Base-by-base conservation (phyloP, 2,113 vertebrate species). In the Notarius quadriscutis region DNA sequence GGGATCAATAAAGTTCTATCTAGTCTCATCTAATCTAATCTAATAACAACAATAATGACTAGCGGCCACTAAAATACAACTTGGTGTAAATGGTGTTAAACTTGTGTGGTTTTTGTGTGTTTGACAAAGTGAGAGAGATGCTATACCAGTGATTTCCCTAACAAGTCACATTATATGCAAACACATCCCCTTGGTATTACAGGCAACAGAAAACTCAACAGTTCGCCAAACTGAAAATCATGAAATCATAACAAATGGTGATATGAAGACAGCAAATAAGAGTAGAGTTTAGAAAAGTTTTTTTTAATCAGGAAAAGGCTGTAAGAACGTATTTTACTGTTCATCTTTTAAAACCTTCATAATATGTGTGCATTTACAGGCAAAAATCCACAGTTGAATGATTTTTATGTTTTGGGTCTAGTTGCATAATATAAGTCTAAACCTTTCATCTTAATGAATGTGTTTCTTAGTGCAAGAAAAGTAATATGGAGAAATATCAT, bases 131-230 rank as follows among this genome's bases (percentile, higher is more conserved):
- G 69, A 72, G 30, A 41, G 30, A 41, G 14, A 34, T 34, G 27
- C 41, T 55, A 60, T 55, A 34, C 50, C 27, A 84, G n/a, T 22
- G 6, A 55, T 30, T 74, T 34, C 20, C 53, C 30, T 30, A 71
- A 58, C 7, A 30, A 25, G 27, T 12, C 67, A 74, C 55, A 83
- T 50, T 41, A 63, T 27, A 77, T 27, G 30, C 48, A 83, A 20
- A 87, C 86, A 77, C 57, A 34, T 65, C n/a, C 20, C 57, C 58
- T 67, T 41, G 18, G 27, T n/a, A 83, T n/a, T 71, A n/a, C 2
- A 62, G 83, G 50, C 81, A 53, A 67, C 63, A 84, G 81, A 67
- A 41, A 65, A 75, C 79, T 79, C 67, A 86, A 86, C 71, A 88
- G 85, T 63, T 75, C 78, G 81, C 48, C 20, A 71, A 57, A 25